Evolutionary conservation across 2,888 invertebrate species (phyloP).

Genomic region (Acanthosepion pharaonis): DNA sequence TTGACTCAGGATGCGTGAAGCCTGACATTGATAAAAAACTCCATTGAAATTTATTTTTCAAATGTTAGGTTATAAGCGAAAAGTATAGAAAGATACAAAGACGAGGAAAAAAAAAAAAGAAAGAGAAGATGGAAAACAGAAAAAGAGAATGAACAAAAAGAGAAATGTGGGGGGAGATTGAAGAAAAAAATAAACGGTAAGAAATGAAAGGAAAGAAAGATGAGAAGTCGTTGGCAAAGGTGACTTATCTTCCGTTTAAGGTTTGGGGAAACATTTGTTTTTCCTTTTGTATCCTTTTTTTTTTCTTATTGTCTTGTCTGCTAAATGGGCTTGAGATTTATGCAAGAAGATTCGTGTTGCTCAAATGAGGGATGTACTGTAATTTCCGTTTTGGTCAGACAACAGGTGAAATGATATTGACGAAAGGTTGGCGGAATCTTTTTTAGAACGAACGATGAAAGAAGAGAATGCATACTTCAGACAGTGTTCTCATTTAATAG

Average conservation of each 20-base stretch:
- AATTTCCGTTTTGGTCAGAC: too few species aligned
- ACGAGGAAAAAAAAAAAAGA: neutral
- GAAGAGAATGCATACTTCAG: too few species aligned
- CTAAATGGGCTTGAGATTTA: neutral
- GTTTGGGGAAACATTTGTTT: neutral
- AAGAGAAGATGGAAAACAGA: neutral
- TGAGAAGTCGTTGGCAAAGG: neutral
- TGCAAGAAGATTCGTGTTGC: neutral
- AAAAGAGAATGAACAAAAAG: neutral
- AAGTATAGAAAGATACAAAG: neutral
- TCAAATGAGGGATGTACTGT: too few species aligned
- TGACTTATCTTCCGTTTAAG: neutral
- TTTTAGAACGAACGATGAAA: too few species aligned
- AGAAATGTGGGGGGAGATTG: neutral
- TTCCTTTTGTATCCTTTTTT: neutral
- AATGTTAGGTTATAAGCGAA: too few species aligned
- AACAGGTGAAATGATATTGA: too few species aligned
- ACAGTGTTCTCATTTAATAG: too few species aligned
- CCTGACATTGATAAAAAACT: too few species aligned
- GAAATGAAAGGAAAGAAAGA: neutral
- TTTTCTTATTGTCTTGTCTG: neutral
- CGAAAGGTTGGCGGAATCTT: too few species aligned
- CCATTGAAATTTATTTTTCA: too few species aligned
- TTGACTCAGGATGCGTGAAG: too few species aligned
- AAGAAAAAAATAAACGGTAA: neutral